A percentile compares a stretch with the other conserved stretches of the same genome.
These are phyloP conservation scores for Argentina silus DNA, from an alignment of 2,797 vertebrate species.

Conservation along the genomic window DNA sequence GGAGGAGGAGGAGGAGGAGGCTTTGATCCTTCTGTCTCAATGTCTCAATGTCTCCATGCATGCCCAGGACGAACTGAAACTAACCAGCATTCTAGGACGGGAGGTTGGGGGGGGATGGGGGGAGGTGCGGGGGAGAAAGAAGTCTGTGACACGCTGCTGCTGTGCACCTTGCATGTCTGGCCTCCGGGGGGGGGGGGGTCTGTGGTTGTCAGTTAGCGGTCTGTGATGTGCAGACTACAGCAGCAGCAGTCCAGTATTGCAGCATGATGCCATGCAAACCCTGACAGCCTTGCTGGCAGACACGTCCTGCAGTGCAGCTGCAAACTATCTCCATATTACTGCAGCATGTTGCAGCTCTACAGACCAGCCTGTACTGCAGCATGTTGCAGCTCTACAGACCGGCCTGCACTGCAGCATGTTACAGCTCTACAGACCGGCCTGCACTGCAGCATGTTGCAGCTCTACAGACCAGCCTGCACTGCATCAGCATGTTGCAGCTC, in stretches of 20 bases:
- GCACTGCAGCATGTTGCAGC: too few species aligned
- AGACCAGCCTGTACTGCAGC: neutral
- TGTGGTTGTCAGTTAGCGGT: neutral
- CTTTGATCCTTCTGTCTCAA: constrained; percentile 37
- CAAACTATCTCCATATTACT: constrained; percentile 30
- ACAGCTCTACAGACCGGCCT: too few species aligned
- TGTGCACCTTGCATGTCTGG: neutral
- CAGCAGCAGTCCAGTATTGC: too few species aligned
- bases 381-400: neutral
- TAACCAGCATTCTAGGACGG: constrained; percentile 57
- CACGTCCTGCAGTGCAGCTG: constrained; percentile 3
- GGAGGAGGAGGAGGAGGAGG: constrained; percentile 76
- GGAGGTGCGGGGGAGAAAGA: neutral
- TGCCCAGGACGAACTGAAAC: constrained; percentile 76
- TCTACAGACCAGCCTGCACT: too few species aligned
- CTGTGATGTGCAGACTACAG: too few species aligned
- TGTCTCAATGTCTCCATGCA: constrained; percentile 80
- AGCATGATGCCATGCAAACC: neutral
- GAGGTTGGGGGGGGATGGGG: constrained; percentile 15
- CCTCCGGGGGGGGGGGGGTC: neutral
- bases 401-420: neutral
- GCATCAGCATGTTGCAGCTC: constrained; percentile 2
- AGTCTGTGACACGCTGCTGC: neutral
- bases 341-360: neutral
- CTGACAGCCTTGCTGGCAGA: too few species aligned